Percentiles rank a stretch among this genome's conserved stretches.
phyloP scores from a whole-genome alignment of 1,140 invertebrate species.

The Caenorhabditis inopinata region DNA sequence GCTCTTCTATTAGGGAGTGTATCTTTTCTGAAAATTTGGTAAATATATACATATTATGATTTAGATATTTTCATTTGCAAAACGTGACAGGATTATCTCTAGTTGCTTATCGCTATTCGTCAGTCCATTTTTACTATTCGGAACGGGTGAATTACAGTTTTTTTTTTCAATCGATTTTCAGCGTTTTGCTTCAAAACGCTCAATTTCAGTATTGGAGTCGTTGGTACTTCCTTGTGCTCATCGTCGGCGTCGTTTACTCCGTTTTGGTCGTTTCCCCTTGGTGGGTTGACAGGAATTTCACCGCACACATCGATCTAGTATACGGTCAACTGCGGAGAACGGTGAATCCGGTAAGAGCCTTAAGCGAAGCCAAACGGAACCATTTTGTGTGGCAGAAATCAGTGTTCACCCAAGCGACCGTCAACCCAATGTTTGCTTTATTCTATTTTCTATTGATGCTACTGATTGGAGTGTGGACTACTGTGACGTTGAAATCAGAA shows the following conservation, averaged over 20 bases:
- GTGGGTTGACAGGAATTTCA: not conserved
- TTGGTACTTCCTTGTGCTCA: not conserved
- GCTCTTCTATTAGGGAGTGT: no score
- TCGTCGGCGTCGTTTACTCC: not conserved
- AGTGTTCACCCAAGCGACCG: not conserved
- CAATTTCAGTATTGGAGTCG: not conserved
- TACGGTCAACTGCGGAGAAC: not conserved
- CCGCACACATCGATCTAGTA: not conserved
- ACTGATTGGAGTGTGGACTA: not conserved
- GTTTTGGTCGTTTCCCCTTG: not conserved
- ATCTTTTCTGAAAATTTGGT: no score
- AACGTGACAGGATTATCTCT: not conserved
- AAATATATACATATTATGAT: no score
- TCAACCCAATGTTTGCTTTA: not conserved
- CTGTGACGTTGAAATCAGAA: not conserved
- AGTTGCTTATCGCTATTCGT: not conserved
- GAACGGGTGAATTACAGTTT: not conserved
- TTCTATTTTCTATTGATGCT: not conserved
- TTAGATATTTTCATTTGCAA: constrained; percentile 6
- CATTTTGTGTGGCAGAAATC: not conserved
- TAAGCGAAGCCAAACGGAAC: not conserved
- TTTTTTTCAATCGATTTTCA: no score
- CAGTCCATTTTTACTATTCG: not conserved
- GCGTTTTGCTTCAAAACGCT: not conserved
- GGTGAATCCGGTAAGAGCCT: not conserved